These are phyloP conservation scores for Drosophila testacea DNA, from an alignment of 2,888 invertebrate species.

Conservation along the genomic window DNA sequence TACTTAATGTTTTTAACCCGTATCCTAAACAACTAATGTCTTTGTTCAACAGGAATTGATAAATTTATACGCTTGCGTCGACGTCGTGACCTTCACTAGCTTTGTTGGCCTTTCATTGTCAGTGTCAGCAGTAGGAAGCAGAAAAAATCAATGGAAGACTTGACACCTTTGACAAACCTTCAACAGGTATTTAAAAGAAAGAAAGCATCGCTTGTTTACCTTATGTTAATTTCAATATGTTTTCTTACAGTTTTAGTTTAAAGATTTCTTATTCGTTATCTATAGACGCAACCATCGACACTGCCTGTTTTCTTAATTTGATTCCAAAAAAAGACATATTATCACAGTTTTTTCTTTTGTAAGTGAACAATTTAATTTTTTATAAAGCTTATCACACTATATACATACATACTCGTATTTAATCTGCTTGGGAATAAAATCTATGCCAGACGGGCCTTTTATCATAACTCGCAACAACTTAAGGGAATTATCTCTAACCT, in stretches of 20 bases:
- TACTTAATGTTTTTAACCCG: background rate
- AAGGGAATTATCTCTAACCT: background rate
- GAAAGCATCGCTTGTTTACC: conserved; percentile 2
- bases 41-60: conserved; percentile 36
- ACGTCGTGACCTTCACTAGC: conserved; percentile 68
- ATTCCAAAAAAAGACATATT: conserved; percentile 13
- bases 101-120: conserved; percentile 57
- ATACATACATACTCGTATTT: background rate
- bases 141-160: conserved; percentile 79
- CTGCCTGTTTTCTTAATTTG: conserved; percentile 38
- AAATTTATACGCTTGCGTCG: conserved; percentile 31
- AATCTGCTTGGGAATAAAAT: conserved; percentile 3
- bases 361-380: conserved; percentile 31
- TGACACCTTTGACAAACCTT: conserved; percentile 75
- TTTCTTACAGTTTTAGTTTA: conserved; percentile 61
- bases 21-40: conserved; percentile 6
- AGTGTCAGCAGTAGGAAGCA: conserved; percentile 43
- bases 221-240: conserved; percentile 29
- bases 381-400: conserved; percentile 1
- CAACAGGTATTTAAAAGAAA: conserved; percentile 69
- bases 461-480: background rate
- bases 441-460: background rate
- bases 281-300: conserved; percentile 24
- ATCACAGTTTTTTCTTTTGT: conserved; percentile 43
- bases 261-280: conserved; percentile 46